Conservation (phyloP, 2,113 vertebrate genomes). For the Actenoides hombroni region DNA sequence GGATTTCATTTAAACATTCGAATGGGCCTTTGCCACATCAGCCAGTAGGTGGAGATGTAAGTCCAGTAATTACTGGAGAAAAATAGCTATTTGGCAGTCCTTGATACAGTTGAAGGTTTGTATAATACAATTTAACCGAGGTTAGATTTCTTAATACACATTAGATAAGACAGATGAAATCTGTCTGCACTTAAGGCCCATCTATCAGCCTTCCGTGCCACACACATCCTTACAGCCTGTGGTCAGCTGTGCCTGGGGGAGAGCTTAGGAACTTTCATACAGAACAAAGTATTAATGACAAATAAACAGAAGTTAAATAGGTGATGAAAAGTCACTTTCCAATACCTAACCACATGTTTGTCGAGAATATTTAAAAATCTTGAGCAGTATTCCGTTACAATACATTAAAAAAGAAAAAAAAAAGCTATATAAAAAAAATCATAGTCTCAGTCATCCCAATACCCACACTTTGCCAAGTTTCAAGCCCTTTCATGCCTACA, state of each 20-base stretch:
- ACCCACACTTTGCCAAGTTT: neutral
- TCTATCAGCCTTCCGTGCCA: neutral
- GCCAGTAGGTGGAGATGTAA: constrained; percentile 74
- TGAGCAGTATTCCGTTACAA: neutral
- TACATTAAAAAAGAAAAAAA: neutral
- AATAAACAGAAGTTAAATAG: neutral
- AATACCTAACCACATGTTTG: neutral
- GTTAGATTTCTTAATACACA: constrained; percentile 51
- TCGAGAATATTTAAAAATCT: neutral
- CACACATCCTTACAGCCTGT: neutral
- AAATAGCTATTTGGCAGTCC: neutral
- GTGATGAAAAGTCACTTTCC: neutral
- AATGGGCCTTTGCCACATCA: neutral
- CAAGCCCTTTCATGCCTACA: neutral
- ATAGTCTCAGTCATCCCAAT: neutral
- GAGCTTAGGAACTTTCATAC: neutral
- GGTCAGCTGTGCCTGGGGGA: neutral
- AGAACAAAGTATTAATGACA: neutral
- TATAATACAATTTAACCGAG: neutral
- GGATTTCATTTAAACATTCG: neutral
- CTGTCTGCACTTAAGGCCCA: constrained; percentile 14
- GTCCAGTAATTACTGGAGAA: constrained; percentile 19
- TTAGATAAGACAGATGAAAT: constrained; percentile 36
- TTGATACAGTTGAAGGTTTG: neutral
- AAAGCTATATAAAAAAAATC: neutral